phyloP scores from a whole-genome alignment of 2,888 invertebrate species.

The Aproaerema taeniolella region DNA sequence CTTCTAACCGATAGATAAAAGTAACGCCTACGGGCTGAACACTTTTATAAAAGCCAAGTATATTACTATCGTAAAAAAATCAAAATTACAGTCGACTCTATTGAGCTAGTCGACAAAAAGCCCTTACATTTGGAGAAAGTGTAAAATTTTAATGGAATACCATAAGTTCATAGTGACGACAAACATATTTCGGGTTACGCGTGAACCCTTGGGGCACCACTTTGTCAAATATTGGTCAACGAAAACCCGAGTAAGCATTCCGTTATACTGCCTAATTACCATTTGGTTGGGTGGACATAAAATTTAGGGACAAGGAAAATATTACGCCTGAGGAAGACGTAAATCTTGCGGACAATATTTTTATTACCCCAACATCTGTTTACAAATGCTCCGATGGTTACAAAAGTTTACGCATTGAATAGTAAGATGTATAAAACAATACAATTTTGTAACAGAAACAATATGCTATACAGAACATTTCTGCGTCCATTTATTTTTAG shows the following conservation, averaged over 20 bases:
- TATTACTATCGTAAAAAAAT: too few relatives aligned
- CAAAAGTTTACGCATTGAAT: slow-evolving; percentile 11
- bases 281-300: slow-evolving; percentile 4
- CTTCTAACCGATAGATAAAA: too few relatives aligned
- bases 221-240: not conserved
- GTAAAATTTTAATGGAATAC: not conserved
- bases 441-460: slow-evolving; percentile 15
- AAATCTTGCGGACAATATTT: slow-evolving; percentile 9
- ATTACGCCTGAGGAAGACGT: slow-evolving; percentile 5
- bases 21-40: too few relatives aligned
- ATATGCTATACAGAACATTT: slow-evolving; percentile 28
- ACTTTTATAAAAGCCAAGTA: too few relatives aligned
- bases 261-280: slow-evolving; percentile 2
- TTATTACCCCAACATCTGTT: slow-evolving; percentile 14
- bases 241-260: not conserved
- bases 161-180: not conserved
- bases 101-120: too few relatives aligned
- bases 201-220: not conserved
- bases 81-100: too few relatives aligned
- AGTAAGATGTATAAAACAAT: slow-evolving; percentile 17
- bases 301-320: slow-evolving; percentile 2
- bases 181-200: not conserved
- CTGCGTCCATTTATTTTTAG: slow-evolving; percentile 47
- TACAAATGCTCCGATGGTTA: slow-evolving; percentile 5
- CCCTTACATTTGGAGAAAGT: slow-evolving; percentile 7